Percentiles rank a stretch among this genome's conserved stretches.
These are phyloP conservation scores for Labia minor DNA, from an alignment of 2,888 invertebrate species.

Conservation along the genomic window DNA sequence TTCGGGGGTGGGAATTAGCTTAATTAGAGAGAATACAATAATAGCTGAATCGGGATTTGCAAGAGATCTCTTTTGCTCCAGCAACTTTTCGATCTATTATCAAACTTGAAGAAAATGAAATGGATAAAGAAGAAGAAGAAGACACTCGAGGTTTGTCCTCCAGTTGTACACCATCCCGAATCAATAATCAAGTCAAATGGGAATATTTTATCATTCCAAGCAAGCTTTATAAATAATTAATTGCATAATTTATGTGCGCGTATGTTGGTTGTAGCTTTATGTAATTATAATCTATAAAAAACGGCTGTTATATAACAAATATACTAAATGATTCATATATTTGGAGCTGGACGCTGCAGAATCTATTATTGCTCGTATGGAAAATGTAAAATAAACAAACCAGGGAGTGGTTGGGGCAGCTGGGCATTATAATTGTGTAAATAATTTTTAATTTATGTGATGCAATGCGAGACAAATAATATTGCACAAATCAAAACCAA, in stretches of 20 bases:
- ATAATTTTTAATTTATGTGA: conserved; percentile 13
- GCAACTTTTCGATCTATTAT: conserved; percentile 25
- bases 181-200: not conserved
- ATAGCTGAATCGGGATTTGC: conserved; percentile 7
- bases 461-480: conserved; percentile 13
- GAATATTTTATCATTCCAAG: not conserved
- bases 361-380: conserved; percentile 1
- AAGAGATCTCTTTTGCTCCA: conserved; percentile 22
- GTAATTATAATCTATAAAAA: conserved; percentile 13
- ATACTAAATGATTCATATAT: conserved; percentile 8
- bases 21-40: conserved; percentile 13
- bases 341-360: conserved; percentile 1
- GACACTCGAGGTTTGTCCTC: not conserved
- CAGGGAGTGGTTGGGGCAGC: not conserved
- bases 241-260: not conserved
- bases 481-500: conserved; percentile 13
- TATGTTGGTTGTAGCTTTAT: not conserved
- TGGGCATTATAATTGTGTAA: conserved; percentile 13
- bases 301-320: conserved; percentile 8
- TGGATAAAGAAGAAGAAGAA: not conserved
- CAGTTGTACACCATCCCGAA: not conserved
- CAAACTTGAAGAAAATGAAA: conserved; percentile 17
- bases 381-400: conserved; percentile 13
- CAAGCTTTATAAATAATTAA: conserved; percentile 3
- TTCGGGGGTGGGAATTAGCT: not conserved